A percentile compares a stretch with the other conserved stretches of the same genome.
Conservation (phyloP, 2,888 invertebrate species). For the Julus scanicus region DNA sequence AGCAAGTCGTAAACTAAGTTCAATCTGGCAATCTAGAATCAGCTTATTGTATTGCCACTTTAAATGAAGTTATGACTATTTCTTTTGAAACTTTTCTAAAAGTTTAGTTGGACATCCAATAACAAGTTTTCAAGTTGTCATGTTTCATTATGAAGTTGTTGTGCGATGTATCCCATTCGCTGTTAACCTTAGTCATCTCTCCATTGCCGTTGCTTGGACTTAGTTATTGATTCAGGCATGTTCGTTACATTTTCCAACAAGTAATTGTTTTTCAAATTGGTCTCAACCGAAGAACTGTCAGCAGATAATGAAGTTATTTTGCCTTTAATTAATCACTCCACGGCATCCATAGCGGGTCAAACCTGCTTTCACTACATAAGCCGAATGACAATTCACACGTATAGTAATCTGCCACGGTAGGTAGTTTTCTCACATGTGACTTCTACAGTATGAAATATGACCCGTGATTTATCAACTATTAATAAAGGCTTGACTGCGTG, state of each 20-base stretch:
- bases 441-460: background rate
- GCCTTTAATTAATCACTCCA: slow-evolving; percentile 14
- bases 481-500: slow-evolving; percentile 8
- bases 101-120: too few relatives aligned
- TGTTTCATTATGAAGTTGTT: too few relatives aligned
- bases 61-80: too few relatives aligned
- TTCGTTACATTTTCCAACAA: background rate
- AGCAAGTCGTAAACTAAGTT: too few relatives aligned
- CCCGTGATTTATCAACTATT: slow-evolving; percentile 18
- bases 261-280: slow-evolving; percentile 32
- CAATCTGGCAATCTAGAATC: too few relatives aligned
- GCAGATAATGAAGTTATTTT: slow-evolving; percentile 16
- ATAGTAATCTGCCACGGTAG: background rate
- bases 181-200: too few relatives aligned
- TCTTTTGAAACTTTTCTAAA: too few relatives aligned
- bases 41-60: too few relatives aligned
- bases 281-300: background rate
- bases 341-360: slow-evolving; percentile 32
- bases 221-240: background rate
- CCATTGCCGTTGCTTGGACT: background rate
- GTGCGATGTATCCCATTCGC: too few relatives aligned
- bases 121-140: too few relatives aligned
- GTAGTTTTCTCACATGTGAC: slow-evolving; percentile 8
- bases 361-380: background rate
- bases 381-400: background rate